phyloP scores from a whole-genome alignment of 2,797 vertebrate genomes.

The Cichlasoma orientale region DNA sequence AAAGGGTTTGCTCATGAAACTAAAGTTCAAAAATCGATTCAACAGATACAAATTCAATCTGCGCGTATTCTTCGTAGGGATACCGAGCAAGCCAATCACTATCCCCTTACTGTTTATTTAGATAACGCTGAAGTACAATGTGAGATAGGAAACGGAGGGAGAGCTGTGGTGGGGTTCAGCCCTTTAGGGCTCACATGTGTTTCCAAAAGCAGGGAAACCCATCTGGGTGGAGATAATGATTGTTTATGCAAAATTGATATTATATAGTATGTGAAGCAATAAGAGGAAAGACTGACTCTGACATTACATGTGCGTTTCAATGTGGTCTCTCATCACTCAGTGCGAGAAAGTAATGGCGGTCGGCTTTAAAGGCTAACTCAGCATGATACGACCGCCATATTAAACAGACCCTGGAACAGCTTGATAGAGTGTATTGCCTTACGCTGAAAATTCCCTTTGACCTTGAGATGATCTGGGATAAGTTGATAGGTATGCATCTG shows the following conservation, averaged over 20 bases:
- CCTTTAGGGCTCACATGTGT: constrained; percentile 5
- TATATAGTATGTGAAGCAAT: constrained; percentile 45
- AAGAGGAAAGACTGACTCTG: constrained; percentile 59
- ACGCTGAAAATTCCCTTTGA: constrained; percentile 47
- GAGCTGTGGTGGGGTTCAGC: constrained; percentile 6
- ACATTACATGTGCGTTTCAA: constrained; percentile 52
- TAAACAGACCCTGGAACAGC: constrained; percentile 60
- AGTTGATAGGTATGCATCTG: constrained; percentile 50
- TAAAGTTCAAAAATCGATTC: constrained; percentile 19
- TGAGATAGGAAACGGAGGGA: not conserved
- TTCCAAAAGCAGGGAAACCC: constrained; percentile 26
- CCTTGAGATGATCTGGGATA: constrained; percentile 63
- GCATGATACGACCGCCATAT: constrained; percentile 60
- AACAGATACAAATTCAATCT: constrained; percentile 1
- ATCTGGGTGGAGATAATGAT: constrained; percentile 60
- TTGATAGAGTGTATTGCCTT: constrained; percentile 35
- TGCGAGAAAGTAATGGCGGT: constrained; percentile 50
- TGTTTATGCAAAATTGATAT: constrained; percentile 65
- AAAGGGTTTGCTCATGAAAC: not conserved
- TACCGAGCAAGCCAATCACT: not conserved
- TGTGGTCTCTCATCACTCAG: constrained; percentile 69
- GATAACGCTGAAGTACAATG: constrained; percentile 9
- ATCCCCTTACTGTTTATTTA: constrained; percentile 32
- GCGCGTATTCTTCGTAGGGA: not conserved
- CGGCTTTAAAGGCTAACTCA: constrained; percentile 68